Evolutionary conservation across 1,140 invertebrate genomes (phyloP).

Genomic region (Helicoverpa armigera): DNA sequence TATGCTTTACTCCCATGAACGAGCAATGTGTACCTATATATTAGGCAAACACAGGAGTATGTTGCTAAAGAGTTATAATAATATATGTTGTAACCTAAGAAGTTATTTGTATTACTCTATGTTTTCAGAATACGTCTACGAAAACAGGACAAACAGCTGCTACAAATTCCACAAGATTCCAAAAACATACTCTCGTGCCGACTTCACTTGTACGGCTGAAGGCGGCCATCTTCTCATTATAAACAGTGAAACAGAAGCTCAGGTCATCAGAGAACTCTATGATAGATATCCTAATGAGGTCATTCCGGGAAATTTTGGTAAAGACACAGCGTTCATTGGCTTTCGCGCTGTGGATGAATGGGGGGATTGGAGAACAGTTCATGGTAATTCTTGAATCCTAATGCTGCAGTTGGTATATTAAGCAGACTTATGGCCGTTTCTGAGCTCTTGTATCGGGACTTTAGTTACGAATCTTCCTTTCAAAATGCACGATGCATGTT

Average conservation of each 20-base stretch:
- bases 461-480: too few species aligned
- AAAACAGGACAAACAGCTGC: conserved; percentile 53
- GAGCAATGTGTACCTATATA: too few species aligned
- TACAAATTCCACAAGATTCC: conserved; percentile 66
- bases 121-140: conserved; percentile 51
- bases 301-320: conserved; percentile 53
- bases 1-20: too few species aligned
- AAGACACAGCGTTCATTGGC: conserved; percentile 65
- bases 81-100: too few species aligned
- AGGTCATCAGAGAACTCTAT: conserved; percentile 43
- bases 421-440: too few species aligned
- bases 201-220: conserved; percentile 63
- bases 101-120: too few species aligned
- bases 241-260: conserved; percentile 62
- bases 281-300: conserved; percentile 47
- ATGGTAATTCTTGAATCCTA: conserved; percentile 54
- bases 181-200: conserved; percentile 58
- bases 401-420: too few species aligned
- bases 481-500: too few species aligned
- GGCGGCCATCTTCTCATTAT: conserved; percentile 68
- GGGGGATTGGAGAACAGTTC: conserved; percentile 64
- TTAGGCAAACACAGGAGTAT: too few species aligned
- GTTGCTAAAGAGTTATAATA: too few species aligned
- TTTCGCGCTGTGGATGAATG: conserved; percentile 68
- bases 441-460: too few species aligned